These are phyloP conservation scores for Phalanger gymnotis DNA, from an alignment of 2,797 vertebrate species.

Conservation along the genomic window DNA sequence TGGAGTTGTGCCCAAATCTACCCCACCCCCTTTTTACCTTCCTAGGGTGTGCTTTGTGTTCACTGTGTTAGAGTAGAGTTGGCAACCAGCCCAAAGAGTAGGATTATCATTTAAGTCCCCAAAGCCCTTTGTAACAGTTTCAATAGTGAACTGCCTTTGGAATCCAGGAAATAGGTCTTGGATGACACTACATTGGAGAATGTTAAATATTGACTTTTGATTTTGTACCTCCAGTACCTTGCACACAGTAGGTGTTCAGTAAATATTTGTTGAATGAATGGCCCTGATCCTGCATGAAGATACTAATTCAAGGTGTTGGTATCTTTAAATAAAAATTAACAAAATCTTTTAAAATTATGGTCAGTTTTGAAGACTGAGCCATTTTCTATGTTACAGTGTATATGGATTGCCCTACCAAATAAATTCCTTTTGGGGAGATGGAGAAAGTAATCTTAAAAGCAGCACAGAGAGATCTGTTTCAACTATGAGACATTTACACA, in stretches of 20 bases:
- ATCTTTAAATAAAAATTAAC: neutral
- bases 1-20: conserved; percentile 12
- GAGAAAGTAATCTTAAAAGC: neutral
- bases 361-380: neutral
- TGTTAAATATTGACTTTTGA: conserved; percentile 44
- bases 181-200: conserved; percentile 12
- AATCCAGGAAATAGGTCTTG: conserved; percentile 27
- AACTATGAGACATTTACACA: neutral
- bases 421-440: neutral
- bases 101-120: neutral
- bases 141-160: conserved; percentile 22
- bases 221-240: conserved; percentile 5
- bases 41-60: conserved; percentile 31
- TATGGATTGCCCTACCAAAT: neutral
- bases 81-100: conserved; percentile 17
- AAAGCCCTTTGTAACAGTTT: conserved; percentile 29
- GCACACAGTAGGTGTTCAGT: neutral
- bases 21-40: neutral
- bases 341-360: neutral
- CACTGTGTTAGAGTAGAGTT: conserved; percentile 19
- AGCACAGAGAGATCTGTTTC: neutral
- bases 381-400: neutral
- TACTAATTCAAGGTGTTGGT: neutral
- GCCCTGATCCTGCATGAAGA: neutral
- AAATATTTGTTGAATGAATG: neutral